Base-by-base conservation (phyloP, 2,888 invertebrate species). In the Agrochola macilenta region DNA sequence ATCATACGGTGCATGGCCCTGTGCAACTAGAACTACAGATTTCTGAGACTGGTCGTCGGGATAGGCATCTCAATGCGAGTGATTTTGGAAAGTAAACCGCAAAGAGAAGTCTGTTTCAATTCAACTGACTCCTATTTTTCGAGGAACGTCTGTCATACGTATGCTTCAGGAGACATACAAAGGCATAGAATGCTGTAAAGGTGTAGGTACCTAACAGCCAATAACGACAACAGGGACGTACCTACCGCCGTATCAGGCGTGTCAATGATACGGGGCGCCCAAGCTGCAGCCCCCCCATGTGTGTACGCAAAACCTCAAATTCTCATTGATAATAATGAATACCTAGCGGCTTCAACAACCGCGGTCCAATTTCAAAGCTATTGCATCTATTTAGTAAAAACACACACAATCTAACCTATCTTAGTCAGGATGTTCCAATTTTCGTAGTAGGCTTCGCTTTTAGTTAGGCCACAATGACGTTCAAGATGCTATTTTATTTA, bases 1-100 rank as follows among this genome's bases (percentile, higher is more conserved):
- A 74, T 43, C 30, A 52, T 52, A 52, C 20, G 30, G 30, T 81
- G 23, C n/a, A 30, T 14, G 43, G 35, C 43, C n/a, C 30, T 72
- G 14, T 71, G 49, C 30, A 78, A 52, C 64, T 49, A 49, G n/a
- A 39, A n/a, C 39, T 78, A 30, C 23, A 23, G 43, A 52, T 30
- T 64, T 43, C 49, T 81, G 49, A 81, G 43, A 52, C 49, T 58
- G 43, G 12, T 35, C 5, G 5, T 43, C 43, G 43, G n/a, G 11
- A 30, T 17, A 49, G 23, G 17, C 17, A 66, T 76, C 5, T 9
- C 7, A 35, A 49, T 57, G 26, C 12, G 35, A 17, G 14, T 66
- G 30, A 61, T 20, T 46, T 72, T 43, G 11, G 30, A n/a, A 20
- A 26, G 1, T 69, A 8, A 39, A 71, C 30, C 23, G 11, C 9